Evolutionary conservation across 1,140 invertebrate genomes (phyloP).

Genomic region (Liolophura sinensis): DNA sequence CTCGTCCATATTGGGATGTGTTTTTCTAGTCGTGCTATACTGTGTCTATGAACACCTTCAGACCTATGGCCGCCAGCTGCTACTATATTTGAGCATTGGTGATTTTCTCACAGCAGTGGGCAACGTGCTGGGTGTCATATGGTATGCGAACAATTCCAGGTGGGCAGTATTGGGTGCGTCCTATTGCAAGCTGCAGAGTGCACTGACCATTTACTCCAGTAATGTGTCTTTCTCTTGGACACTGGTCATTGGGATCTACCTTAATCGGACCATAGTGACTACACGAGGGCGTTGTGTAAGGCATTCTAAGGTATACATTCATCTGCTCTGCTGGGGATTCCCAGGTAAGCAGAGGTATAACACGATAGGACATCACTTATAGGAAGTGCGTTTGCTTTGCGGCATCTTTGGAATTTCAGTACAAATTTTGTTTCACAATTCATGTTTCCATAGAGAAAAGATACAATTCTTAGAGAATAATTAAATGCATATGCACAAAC

Average conservation of each 20-base stretch:
- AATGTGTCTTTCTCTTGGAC: constrained; percentile 39
- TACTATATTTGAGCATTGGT: constrained; percentile 32
- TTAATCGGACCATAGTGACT: constrained; percentile 26
- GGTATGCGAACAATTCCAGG: constrained; percentile 9
- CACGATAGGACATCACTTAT: no score
- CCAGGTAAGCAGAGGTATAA: constrained; percentile 22
- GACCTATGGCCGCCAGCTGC: constrained; percentile 22
- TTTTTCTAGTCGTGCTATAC: constrained; percentile 26
- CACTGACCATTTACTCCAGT: constrained; percentile 36
- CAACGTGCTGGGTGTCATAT: constrained; percentile 35
- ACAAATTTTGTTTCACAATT: no score
- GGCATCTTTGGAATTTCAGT: no score
- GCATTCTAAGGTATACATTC: constrained; percentile 17
- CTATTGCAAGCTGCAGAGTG: constrained; percentile 30
- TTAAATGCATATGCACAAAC: no score
- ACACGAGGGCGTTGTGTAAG: constrained; percentile 13
- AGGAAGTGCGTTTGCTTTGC: no score
- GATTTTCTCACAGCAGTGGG: constrained; percentile 36
- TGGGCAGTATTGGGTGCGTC: constrained; percentile 8
- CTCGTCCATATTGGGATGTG: constrained; percentile 30
- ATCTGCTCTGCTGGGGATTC: constrained; percentile 28
- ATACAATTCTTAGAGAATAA: no score
- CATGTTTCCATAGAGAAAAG: no score
- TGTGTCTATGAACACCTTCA: constrained; percentile 19
- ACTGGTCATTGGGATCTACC: constrained; percentile 30